Conservation (phyloP, 2,113 vertebrate species). For the Neotragus moschatus region DNA sequence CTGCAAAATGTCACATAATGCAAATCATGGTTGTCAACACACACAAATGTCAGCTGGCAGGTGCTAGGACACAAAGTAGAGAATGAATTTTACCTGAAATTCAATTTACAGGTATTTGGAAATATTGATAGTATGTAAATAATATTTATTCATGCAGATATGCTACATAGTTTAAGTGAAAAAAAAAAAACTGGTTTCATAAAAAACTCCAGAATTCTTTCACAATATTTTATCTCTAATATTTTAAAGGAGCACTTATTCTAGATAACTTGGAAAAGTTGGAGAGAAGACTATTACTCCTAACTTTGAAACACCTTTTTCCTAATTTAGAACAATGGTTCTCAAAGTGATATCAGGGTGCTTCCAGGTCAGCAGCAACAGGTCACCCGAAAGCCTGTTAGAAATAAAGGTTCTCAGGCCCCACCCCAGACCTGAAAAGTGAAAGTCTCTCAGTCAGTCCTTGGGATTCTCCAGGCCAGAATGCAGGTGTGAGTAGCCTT, state of each 20-base stretch:
- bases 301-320: neutral
- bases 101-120: neutral
- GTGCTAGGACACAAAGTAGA: neutral
- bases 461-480: neutral
- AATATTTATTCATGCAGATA: neutral
- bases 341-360: neutral
- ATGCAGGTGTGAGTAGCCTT: neutral
- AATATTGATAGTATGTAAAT: neutral
- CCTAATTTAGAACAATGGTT: neutral
- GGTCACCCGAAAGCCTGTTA: fast-evolving
- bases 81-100: neutral
- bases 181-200: neutral
- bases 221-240: neutral
- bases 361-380: too few relatives aligned
- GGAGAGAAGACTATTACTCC: neutral
- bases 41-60: neutral
- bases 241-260: neutral
- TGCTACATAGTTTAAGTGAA: neutral
- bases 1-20: neutral
- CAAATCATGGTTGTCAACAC: fast-evolving
- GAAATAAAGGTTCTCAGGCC: neutral
- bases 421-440: neutral
- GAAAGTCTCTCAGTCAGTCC: neutral
- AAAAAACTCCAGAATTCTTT: neutral
- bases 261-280: neutral